Evolutionary conservation across 2,113 vertebrate genomes (phyloP).

Genomic region (Syrmaticus mikado): DNA sequence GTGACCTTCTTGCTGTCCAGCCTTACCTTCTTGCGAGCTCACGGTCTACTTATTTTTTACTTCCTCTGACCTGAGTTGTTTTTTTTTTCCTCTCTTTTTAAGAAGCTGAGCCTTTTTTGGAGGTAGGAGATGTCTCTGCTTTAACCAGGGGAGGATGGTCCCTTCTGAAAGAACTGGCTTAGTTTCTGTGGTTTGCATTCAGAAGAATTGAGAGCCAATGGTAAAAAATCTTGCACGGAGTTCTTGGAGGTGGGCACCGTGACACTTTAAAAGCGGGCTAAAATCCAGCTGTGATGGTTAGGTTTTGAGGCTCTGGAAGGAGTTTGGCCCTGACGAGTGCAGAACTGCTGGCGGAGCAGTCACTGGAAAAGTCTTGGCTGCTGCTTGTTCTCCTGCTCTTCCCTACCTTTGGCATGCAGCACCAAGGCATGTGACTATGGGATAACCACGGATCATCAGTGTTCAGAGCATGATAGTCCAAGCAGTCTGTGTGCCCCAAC

Average conservation of each 20-base stretch:
- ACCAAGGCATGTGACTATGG: background rate
- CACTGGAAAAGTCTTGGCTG: accelerated
- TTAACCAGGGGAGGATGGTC: background rate
- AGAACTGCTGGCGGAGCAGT: background rate
- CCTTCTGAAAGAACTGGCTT: background rate
- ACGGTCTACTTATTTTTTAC: background rate
- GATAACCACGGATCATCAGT: background rate
- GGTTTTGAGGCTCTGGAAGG: background rate
- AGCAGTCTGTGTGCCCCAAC: background rate
- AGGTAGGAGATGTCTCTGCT: background rate
- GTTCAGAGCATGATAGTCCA: accelerated
- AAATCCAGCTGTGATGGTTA: accelerated
- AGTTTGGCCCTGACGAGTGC: accelerated
- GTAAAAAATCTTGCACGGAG: background rate
- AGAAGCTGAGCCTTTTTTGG: background rate
- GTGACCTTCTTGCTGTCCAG: background rate
- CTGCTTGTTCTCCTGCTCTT: background rate
- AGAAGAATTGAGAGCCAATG: background rate
- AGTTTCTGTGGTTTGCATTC: background rate
- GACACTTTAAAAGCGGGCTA: background rate
- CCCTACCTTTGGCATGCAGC: accelerated
- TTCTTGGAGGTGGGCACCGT: background rate
- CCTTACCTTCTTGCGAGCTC: background rate
- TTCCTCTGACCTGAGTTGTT: background rate
- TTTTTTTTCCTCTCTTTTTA: background rate